phyloP scores from a whole-genome alignment of 1,140 invertebrate genomes.

The Andricus grossulariae region DNA sequence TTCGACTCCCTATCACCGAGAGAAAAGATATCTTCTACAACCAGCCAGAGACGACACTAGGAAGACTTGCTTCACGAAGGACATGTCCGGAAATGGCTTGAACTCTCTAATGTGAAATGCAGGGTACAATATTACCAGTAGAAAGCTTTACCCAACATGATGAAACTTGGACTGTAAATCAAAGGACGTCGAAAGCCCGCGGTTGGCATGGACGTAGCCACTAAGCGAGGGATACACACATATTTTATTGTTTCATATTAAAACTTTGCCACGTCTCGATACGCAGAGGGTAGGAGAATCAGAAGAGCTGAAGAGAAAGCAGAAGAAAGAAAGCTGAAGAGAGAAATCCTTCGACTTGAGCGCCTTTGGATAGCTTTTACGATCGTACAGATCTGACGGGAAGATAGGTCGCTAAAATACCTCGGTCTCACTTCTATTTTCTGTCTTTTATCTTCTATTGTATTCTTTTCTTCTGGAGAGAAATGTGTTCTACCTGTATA shows the following conservation, averaged over 20 bases:
- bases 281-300: conserved; percentile 42
- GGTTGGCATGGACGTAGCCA: conserved; percentile 39
- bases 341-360: conserved; percentile 34
- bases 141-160: conserved; percentile 61
- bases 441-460: conserved; percentile 46
- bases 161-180: conserved; percentile 73
- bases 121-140: conserved; percentile 64
- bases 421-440: conserved; percentile 2
- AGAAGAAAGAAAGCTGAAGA: conserved; percentile 14
- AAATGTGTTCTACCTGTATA: background rate
- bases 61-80: conserved; percentile 30
- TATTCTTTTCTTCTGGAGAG: background rate
- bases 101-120: conserved; percentile 71
- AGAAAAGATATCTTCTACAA: conserved; percentile 42
- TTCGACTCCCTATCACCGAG: conserved; percentile 49
- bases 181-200: conserved; percentile 54
- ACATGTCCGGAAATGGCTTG: conserved; percentile 42
- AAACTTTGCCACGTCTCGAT: conserved; percentile 66
- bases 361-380: conserved; percentile 57
- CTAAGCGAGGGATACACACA: conserved; percentile 57
- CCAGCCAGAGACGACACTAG: background rate
- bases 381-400: conserved; percentile 66
- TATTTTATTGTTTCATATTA: conserved; percentile 76
- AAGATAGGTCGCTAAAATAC: conserved; percentile 60
- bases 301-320: background rate